Percentiles rank a stretch among this genome's conserved stretches.
These are phyloP conservation scores for Callosobruchus maculatus DNA, from an alignment of 2,888 invertebrate genomes.

Conservation along the genomic window DNA sequence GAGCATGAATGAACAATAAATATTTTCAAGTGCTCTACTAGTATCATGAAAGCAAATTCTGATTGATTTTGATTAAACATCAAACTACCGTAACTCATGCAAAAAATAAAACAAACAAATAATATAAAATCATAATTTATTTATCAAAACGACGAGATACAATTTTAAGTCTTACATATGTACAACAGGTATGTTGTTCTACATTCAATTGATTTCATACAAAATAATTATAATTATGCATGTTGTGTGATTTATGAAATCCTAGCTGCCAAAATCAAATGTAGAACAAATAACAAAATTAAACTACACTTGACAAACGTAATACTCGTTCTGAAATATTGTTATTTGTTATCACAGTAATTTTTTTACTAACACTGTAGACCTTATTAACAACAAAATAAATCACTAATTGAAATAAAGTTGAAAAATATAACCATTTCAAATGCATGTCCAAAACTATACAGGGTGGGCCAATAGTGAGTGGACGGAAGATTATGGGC, in stretches of 20 bases:
- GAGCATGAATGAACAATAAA: too few species aligned
- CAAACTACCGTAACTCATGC: conserved; percentile 16
- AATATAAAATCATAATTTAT: conserved; percentile 25
- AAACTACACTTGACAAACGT: background rate
- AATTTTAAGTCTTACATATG: conserved; percentile 5
- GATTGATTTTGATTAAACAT: too few species aligned
- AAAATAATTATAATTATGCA: too few species aligned
- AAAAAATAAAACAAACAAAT: conserved; percentile 22
- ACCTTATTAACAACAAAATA: background rate
- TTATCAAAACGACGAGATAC: conserved; percentile 13
- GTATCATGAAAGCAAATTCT: too few species aligned
- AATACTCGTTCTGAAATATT: background rate
- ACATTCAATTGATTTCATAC: too few species aligned
- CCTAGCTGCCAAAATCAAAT: too few species aligned
- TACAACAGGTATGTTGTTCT: background rate
- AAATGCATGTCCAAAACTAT: too few species aligned
- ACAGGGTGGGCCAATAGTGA: too few species aligned
- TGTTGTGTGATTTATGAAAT: too few species aligned
- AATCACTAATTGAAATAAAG: too few species aligned
- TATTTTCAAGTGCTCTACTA: too few species aligned
- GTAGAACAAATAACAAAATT: background rate
- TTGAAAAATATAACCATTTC: background rate
- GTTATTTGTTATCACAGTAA: conserved; percentile 25
- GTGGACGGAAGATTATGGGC: too few species aligned
- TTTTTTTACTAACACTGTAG: conserved; percentile 9